Base-by-base conservation (phyloP, 2,113 vertebrate genomes). In the Equus quagga region DNA sequence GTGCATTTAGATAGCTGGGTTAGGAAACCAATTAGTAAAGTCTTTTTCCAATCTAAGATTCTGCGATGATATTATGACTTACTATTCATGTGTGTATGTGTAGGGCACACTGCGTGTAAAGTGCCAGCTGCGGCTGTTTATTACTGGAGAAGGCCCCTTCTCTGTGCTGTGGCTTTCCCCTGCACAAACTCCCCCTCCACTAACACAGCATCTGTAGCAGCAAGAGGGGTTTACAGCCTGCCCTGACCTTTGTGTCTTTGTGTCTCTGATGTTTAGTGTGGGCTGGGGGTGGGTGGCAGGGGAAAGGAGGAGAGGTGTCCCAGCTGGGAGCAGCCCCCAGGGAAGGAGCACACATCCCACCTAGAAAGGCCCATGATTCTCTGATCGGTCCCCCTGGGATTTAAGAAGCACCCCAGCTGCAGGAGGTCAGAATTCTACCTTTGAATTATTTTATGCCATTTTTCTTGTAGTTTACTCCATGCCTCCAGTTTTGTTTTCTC, bases 231-330 rank as follows among this genome's bases (percentile, higher is more conserved):
- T 97, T 88, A 12, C 46, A 75, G 26, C 88, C 80, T 64, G 58
- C 36, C 15, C 51, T 85, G 84, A 33, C 49, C 60, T 84, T 62
- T 94, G 9, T 67, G 84, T 95, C 67, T 84, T 62, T 94, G 9
- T 67, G 84, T 95, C 67, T 51, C 24, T 49, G 19, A 6, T 41
- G 44, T 96, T 86, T 78, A 60, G 18, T 31, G 1, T 62, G 51
- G n/a, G 44, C 2, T 17, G 51, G 26, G 26, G 21, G 41, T 7
- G 8, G 23, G 54, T n/a, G 0, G 2, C 18, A n/a, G 62, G 54
- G 33, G 12, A 67, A 28, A 64, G 76, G 21, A 1, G 82, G 75
- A 72, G 15, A 60, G 31, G 41, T 51, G n/a, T 70, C 89, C 51
- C 85, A 46, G 44, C 33, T 64, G 70, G 69, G 28, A 82, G 41